Conservation (phyloP, 2,113 vertebrate genomes). For the Ctenomys sociabilis region DNA sequence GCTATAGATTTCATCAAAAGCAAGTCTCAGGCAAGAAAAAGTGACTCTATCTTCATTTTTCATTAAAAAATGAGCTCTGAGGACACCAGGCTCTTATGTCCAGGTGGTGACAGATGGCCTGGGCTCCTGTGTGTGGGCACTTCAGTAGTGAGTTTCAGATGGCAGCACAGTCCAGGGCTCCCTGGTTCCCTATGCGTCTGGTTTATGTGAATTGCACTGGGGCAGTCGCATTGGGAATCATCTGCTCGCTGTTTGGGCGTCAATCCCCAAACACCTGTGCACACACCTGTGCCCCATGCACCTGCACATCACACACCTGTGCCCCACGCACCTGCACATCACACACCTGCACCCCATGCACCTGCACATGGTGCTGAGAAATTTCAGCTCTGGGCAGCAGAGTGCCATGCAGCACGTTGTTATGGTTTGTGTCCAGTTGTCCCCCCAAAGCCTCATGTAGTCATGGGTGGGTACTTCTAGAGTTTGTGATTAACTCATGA, state of each 20-base stretch:
- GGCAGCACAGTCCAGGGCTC: not conserved
- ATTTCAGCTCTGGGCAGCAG: not conserved
- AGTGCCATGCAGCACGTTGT: not conserved
- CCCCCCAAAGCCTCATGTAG: no score
- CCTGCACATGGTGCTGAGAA: not conserved
- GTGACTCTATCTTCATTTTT: not conserved
- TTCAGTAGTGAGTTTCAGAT: fast-evolving
- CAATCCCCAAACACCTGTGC: no score
- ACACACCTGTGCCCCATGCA: not conserved
- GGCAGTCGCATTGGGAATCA: not conserved
- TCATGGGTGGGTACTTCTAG: no score
- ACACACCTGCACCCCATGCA: no score
- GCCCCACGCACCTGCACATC: no score
- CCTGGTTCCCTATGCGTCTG: not conserved
- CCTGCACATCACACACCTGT: no score
- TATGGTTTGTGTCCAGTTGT: no score
- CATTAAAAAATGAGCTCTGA: not conserved
- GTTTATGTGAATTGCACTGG: not conserved
- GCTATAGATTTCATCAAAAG: not conserved
- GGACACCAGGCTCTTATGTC: not conserved
- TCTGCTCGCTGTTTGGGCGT: not conserved
- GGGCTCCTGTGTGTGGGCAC: not conserved
- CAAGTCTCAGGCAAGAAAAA: not conserved
- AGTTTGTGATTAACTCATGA: no score
- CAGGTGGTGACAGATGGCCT: not conserved